Conservation (phyloP, 2,113 vertebrate species). For the Grammomys dolichurus region DNA sequence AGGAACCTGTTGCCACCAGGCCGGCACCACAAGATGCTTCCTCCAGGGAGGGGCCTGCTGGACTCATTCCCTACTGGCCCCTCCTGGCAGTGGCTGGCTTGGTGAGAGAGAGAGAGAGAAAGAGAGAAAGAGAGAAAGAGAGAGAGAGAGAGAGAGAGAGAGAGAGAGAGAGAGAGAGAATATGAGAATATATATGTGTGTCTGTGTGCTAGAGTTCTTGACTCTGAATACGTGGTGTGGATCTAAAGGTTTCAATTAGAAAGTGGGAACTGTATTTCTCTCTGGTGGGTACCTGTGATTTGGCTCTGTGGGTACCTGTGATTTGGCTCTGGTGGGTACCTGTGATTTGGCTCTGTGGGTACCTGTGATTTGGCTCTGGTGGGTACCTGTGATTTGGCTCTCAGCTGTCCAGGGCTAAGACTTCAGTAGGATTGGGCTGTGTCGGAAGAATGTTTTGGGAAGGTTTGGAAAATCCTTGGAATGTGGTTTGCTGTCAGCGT, state of each 20-base stretch:
- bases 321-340: background rate
- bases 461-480: slow-evolving; percentile 22
- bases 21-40: slow-evolving; percentile 82
- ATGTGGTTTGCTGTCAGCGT: background rate
- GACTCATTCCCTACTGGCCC: slow-evolving; percentile 63
- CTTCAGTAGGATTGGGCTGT: background rate
- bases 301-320: too few relatives aligned
- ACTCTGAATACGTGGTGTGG: slow-evolving; percentile 49
- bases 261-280: background rate
- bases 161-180: too few relatives aligned
- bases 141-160: too few relatives aligned
- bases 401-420: slow-evolving; percentile 6
- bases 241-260: background rate
- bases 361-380: background rate
- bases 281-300: background rate
- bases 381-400: slow-evolving; percentile 34
- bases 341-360: background rate
- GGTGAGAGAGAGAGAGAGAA: slow-evolving; percentile 6
- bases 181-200: too few relatives aligned
- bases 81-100: slow-evolving; percentile 68
- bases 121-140: too few relatives aligned
- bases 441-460: slow-evolving; percentile 48
- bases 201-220: slow-evolving; percentile 24
- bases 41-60: slow-evolving; percentile 76
- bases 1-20: slow-evolving; percentile 78